These are phyloP conservation scores for Blastobasis lacticolella DNA, from an alignment of 2,888 invertebrate genomes.

Conservation along the genomic window DNA sequence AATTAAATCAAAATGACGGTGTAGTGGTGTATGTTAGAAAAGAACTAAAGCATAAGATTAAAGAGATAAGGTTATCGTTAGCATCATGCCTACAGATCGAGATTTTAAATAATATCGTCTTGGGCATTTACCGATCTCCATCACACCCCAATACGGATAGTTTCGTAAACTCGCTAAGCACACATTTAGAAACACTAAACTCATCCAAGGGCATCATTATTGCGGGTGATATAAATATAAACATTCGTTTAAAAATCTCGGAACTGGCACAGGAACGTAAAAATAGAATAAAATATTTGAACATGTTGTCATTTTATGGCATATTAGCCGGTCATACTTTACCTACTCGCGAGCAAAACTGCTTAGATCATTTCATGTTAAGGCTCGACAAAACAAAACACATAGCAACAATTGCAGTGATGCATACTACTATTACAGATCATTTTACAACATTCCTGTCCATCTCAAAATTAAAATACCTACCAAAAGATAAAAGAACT, in stretches of 20 bases:
- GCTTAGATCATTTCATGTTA: not conserved
- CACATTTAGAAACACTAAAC: not conserved
- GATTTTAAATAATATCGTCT: too few species aligned
- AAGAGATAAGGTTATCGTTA: too few species aligned
- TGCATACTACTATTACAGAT: too few species aligned
- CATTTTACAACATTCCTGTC: too few species aligned
- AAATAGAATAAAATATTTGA: not conserved
- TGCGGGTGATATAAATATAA: not conserved
- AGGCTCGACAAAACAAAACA: not conserved
- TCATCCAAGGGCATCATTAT: not conserved
- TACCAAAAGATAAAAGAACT: too few species aligned
- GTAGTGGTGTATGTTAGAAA: too few species aligned
- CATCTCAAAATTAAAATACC: too few species aligned
- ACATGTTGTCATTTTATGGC: not conserved
- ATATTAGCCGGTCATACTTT: not conserved
- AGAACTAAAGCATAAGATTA: too few species aligned
- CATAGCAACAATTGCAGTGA: not conserved
- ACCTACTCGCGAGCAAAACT: not conserved
- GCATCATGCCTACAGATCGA: too few species aligned
- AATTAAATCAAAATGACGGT: too few species aligned
- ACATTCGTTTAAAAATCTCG: not conserved
- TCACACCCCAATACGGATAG: not conserved
- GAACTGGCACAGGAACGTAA: not conserved
- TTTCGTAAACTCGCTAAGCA: not conserved
- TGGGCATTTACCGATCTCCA: too few species aligned